Evolutionary conservation across 92 coral and sea anemone species (phyloP).

Genomic region (Blastomussa wellsi): DNA sequence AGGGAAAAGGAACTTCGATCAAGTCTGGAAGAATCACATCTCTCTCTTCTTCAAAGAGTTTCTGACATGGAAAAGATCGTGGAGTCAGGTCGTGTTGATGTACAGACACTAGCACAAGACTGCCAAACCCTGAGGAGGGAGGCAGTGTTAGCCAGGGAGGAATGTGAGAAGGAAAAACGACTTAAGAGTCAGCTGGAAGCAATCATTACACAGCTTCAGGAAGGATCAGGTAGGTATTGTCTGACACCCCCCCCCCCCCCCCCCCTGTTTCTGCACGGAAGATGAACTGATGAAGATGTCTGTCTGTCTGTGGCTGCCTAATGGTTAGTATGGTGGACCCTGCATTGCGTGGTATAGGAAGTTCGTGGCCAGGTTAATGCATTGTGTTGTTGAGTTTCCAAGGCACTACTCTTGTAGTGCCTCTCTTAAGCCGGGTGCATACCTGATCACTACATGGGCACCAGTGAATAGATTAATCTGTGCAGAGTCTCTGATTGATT

Average conservation of each 20-base stretch:
- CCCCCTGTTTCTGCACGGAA: too few species aligned
- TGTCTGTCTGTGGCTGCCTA: too few species aligned
- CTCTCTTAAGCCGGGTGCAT: too few species aligned
- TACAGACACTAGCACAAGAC: constrained; percentile 81
- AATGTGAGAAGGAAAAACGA: constrained; percentile 75
- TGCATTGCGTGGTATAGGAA: too few species aligned
- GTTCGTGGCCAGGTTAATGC: too few species aligned
- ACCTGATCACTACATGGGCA: too few species aligned
- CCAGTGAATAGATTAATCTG: too few species aligned
- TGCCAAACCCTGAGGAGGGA: constrained; percentile 75
- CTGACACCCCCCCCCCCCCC: too few species aligned
- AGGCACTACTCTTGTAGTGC: too few species aligned
- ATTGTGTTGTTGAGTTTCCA: too few species aligned
- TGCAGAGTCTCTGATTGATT: background rate
- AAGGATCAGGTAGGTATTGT: constrained; percentile 62
- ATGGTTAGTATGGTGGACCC: too few species aligned
- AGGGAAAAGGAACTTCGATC: constrained; percentile 74
- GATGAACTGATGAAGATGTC: too few species aligned
- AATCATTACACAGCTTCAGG: constrained; percentile 75
- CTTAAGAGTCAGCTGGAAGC: constrained; percentile 74
- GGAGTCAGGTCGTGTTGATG: constrained; percentile 84
- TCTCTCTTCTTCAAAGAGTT: constrained; percentile 82
- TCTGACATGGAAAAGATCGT: constrained; percentile 91
- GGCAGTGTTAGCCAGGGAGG: constrained; percentile 65
- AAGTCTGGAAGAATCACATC: constrained; percentile 86